These are phyloP conservation scores for Deroptyus accipitrinus DNA, from an alignment of 2,113 vertebrate genomes.

Conservation along the genomic window DNA sequence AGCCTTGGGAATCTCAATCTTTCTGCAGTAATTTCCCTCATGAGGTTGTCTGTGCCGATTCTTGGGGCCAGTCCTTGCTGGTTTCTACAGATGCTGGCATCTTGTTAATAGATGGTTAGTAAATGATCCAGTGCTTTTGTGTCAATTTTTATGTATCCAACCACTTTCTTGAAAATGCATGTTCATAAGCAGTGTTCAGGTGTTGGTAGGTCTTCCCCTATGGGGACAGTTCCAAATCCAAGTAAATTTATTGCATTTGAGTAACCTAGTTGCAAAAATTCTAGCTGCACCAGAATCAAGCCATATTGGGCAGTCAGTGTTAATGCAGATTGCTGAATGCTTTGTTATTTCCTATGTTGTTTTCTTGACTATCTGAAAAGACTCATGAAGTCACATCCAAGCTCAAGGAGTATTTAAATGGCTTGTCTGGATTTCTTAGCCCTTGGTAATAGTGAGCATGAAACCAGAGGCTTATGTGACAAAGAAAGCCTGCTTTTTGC, in stretches of 20 bases:
- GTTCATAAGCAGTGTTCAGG: background rate
- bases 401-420: background rate
- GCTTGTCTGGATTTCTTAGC: background rate
- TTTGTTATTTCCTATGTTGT: background rate
- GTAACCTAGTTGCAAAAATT: background rate
- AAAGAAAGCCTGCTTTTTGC: background rate
- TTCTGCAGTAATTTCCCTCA: constrained; percentile 94
- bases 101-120: constrained; percentile 87
- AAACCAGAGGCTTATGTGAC: background rate
- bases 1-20: constrained; percentile 98
- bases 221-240: background rate
- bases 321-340: background rate
- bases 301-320: background rate
- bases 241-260: background rate
- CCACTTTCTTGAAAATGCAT: background rate
- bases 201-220: background rate
- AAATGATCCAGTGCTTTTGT: constrained; percentile 47
- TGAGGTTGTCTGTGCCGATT: constrained; percentile 91
- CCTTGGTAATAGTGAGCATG: background rate
- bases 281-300: background rate
- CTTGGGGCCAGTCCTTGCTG: constrained; percentile 94
- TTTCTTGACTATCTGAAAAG: constrained; percentile 11
- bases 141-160: constrained; percentile 49
- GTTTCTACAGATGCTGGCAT: constrained; percentile 92
- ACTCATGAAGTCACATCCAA: background rate